These are phyloP conservation scores for Corydoras maculifer DNA, from an alignment of 2,113 vertebrate genomes.

Conservation along the genomic window DNA sequence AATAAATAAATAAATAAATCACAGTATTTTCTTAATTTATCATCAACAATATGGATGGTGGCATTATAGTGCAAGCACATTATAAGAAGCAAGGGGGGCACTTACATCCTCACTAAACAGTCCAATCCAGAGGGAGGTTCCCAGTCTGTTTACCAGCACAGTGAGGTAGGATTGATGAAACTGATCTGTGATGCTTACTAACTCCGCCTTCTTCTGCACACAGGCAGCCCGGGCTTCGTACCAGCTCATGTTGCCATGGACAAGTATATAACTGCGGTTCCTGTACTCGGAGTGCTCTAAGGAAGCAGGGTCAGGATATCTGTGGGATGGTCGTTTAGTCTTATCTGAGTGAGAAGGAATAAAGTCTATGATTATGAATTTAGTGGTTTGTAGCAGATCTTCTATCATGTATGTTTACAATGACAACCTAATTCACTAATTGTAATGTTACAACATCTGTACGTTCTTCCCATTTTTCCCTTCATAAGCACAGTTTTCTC, in stretches of 20 bases:
- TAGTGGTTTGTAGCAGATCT: not conserved
- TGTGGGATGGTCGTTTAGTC: conserved; percentile 63
- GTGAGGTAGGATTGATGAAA: conserved; percentile 93
- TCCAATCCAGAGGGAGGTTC: conserved; percentile 83
- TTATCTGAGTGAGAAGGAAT: conserved; percentile 47
- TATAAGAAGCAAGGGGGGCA: conserved; percentile 39
- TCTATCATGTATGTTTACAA: too few species aligned
- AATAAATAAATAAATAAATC: too few species aligned
- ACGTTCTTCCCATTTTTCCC: too few species aligned
- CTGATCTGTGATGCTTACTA: conserved; percentile 81
- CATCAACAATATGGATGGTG: too few species aligned
- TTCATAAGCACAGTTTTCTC: too few species aligned
- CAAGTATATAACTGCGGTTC: conserved; percentile 75
- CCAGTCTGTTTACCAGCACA: conserved; percentile 75
- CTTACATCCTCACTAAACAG: conserved; percentile 79
- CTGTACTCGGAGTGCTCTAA: conserved; percentile 75
- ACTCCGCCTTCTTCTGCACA: conserved; percentile 63
- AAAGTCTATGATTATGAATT: not conserved
- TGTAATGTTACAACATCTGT: too few species aligned
- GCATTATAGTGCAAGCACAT: not conserved
- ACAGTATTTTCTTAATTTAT: too few species aligned
- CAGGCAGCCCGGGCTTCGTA: conserved; percentile 77
- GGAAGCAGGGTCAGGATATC: conserved; percentile 60
- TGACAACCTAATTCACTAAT: too few species aligned
- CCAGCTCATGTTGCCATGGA: conserved; percentile 86